phyloP scores from a whole-genome alignment of 2,888 invertebrate species.

The Unio pictorum region DNA sequence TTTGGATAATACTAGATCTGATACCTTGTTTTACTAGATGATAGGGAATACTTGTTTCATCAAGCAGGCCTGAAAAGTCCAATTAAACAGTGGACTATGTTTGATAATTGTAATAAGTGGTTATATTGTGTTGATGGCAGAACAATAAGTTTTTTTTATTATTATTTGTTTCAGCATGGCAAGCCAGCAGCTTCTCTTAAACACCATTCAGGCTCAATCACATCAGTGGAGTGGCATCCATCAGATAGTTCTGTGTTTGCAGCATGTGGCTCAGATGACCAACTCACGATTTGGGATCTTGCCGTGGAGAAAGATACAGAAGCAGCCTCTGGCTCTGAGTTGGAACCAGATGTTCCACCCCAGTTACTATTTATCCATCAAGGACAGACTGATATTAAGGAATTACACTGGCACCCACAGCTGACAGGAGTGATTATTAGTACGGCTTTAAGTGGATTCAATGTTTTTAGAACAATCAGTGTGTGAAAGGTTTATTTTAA shows the following conservation, averaged over 20 bases:
- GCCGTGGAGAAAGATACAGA: slow-evolving; percentile 66
- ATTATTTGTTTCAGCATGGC: slow-evolving; percentile 70
- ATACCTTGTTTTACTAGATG: too few species aligned
- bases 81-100: too few species aligned
- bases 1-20: background rate
- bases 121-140: too few species aligned
- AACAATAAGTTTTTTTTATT: background rate
- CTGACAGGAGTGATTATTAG: slow-evolving; percentile 93
- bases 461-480: slow-evolving; percentile 97
- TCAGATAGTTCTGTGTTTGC: slow-evolving; percentile 93
- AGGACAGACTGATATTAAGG: slow-evolving; percentile 98
- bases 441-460: slow-evolving; percentile 95
- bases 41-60: too few species aligned
- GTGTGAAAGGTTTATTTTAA: slow-evolving; percentile 75
- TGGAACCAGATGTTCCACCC: slow-evolving; percentile 79
- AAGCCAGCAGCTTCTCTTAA: slow-evolving; percentile 93
- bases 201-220: slow-evolving; percentile 93
- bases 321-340: slow-evolving; percentile 25
- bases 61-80: too few species aligned
- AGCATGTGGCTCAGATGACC: slow-evolving; percentile 93
- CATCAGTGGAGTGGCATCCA: slow-evolving; percentile 98
- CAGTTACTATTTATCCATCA: slow-evolving; percentile 98
- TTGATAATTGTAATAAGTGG: too few species aligned
- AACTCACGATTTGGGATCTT: slow-evolving; percentile 97
- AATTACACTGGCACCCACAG: slow-evolving; percentile 98